These are phyloP conservation scores for Elgaria multicarinata DNA, from an alignment of 2,113 vertebrate genomes.

Conservation along the genomic window DNA sequence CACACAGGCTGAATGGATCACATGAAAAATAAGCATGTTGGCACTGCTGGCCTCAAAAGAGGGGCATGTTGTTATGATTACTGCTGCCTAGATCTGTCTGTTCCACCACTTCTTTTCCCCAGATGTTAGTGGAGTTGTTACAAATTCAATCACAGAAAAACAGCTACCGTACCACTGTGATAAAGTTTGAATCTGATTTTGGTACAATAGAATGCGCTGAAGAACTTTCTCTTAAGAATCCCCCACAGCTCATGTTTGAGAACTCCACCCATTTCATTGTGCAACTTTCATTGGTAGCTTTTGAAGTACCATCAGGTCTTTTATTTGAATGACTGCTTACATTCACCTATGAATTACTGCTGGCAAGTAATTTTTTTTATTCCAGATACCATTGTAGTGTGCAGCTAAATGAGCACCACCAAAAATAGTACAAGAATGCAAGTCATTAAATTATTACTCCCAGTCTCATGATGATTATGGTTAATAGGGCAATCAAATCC, in stretches of 20 bases:
- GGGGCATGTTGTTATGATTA: background rate
- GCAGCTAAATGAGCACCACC: slow-evolving; percentile 64
- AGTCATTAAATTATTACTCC: slow-evolving; percentile 78
- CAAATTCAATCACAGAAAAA: background rate
- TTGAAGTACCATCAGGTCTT: slow-evolving; percentile 18
- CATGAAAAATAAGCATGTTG: background rate
- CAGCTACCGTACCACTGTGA: background rate
- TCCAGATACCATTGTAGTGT: slow-evolving; percentile 58
- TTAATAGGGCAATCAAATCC: slow-evolving; percentile 77
- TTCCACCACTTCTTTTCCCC: background rate
- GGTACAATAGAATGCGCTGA: background rate
- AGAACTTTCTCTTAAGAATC: slow-evolving; percentile 17
- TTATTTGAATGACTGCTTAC: slow-evolving; percentile 50
- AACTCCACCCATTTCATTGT: slow-evolving; percentile 27
- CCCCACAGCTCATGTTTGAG: background rate
- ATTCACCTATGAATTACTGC: slow-evolving; percentile 51
- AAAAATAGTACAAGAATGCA: slow-evolving; percentile 73
- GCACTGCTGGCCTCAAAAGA: background rate
- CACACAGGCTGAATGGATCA: background rate
- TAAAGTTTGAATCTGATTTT: background rate
- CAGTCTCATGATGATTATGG: slow-evolving; percentile 74
- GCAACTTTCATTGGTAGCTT: background rate
- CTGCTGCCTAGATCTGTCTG: background rate
- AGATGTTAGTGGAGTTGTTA: background rate
- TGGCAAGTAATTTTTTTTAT: slow-evolving; percentile 62